Evolutionary conservation across 2,113 vertebrate genomes (phyloP).

Genomic region (Addax nasomaculatus): DNA sequence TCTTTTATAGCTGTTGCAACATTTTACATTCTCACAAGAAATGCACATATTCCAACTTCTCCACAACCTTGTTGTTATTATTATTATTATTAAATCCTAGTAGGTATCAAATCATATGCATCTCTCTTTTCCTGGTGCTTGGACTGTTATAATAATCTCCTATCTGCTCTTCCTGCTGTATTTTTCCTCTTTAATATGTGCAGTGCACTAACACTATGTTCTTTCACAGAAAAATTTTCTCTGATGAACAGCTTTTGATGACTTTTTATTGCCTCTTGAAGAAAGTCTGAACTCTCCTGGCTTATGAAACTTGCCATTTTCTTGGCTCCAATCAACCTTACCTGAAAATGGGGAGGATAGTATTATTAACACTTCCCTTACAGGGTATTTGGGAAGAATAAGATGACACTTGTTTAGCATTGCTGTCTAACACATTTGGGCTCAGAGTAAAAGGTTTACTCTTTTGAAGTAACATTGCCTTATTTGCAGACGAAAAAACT

Average conservation of each 20-base stretch:
- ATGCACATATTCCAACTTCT: background rate
- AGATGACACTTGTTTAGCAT: background rate
- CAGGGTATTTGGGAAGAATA: background rate
- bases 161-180: background rate
- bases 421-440: background rate
- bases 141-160: background rate
- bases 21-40: background rate
- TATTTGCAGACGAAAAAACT: background rate
- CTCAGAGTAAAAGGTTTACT: background rate
- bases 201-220: background rate
- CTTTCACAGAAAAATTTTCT: background rate
- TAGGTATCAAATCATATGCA: background rate
- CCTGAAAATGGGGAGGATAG: background rate
- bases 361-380: background rate
- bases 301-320: background rate
- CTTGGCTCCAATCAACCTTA: background rate
- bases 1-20: background rate
- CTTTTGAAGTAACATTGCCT: background rate
- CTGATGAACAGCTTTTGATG: background rate
- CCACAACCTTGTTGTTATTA: background rate
- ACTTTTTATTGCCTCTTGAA: background rate
- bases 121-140: background rate
- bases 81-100: background rate
- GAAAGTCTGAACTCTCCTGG: background rate
- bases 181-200: background rate